These are phyloP conservation scores for Cosmopolites sordidus DNA, from an alignment of 2,888 invertebrate genomes.

Conservation along the genomic window DNA sequence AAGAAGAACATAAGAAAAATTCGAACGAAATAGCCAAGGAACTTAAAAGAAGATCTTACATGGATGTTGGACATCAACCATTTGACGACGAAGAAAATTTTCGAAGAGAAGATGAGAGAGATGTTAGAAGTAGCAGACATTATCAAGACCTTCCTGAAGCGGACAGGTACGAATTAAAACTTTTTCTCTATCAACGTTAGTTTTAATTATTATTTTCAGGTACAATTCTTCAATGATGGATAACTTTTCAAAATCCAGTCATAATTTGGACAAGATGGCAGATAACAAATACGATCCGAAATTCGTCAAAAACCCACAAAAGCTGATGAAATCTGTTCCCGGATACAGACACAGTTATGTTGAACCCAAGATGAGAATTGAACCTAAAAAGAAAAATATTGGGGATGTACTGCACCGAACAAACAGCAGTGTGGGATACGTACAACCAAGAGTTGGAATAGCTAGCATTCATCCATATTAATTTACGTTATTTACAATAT, in stretches of 20 bases:
- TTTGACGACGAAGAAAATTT: conserved; percentile 38
- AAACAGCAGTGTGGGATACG: conserved; percentile 45
- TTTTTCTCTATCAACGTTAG: background rate
- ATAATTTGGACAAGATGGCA: conserved; percentile 39
- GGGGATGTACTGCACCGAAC: conserved; percentile 46
- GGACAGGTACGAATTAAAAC: conserved; percentile 28
- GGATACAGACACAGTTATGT: conserved; percentile 62
- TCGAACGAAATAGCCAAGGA: conserved; percentile 51
- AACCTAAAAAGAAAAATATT: conserved; percentile 40
- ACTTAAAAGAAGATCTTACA: conserved; percentile 48
- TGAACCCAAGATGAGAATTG: conserved; percentile 54
- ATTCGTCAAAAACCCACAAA: conserved; percentile 41
- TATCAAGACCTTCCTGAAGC: conserved; percentile 42
- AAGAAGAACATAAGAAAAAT: conserved; percentile 49
- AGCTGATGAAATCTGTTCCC: conserved; percentile 35
- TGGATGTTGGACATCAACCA: conserved; percentile 38
- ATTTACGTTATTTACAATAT: conserved; percentile 11
- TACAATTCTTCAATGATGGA: conserved; percentile 37
- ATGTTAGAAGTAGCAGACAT: conserved; percentile 50
- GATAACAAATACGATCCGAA: conserved; percentile 38
- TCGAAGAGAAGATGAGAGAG: conserved; percentile 15
- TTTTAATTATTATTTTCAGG: conserved; percentile 5
- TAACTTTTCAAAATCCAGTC: conserved; percentile 43
- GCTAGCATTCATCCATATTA: conserved; percentile 49
- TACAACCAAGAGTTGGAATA: conserved; percentile 46